A percentile compares a stretch with the other conserved stretches of the same genome.
Evolutionary conservation across 2,797 vertebrate genomes (phyloP).

Genomic region (Peromyscus aztecus): DNA sequence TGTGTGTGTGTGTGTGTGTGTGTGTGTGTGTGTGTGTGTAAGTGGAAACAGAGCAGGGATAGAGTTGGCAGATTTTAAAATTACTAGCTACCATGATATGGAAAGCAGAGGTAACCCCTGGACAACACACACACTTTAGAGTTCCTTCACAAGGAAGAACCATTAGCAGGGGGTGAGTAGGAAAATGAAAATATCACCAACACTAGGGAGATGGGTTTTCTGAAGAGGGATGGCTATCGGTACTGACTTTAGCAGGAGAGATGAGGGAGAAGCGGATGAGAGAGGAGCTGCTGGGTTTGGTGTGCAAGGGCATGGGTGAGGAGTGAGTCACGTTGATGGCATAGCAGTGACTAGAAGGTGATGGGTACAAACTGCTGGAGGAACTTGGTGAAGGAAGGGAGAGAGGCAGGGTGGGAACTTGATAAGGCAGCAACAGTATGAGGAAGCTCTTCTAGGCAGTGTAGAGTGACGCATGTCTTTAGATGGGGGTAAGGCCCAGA

Average conservation of each 20-base stretch:
- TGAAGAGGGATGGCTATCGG: neutral
- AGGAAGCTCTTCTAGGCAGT: neutral
- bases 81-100: neutral
- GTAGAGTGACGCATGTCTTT: neutral
- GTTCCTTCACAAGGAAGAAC: neutral
- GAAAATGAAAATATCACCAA: neutral
- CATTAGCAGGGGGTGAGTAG: neutral
- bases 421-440: neutral
- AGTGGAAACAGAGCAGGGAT: neutral
- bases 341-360: neutral
- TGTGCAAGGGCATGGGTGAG: neutral
- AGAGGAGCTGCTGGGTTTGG: neutral
- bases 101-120: neutral
- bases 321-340: neutral
- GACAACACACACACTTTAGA: slow-evolving; percentile 7
- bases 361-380: neutral
- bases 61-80: neutral
- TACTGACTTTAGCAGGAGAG: neutral
- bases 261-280: neutral
- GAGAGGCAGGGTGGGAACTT: neutral
- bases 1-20: too few relatives aligned
- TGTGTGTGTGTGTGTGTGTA: too few relatives aligned
- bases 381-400: neutral
- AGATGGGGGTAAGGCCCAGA: neutral
- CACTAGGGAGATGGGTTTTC: neutral